Evolutionary conservation across 2,113 vertebrate genomes (phyloP), one percentile per base, ranked within the genome.

Genomic region (Dipodomys ordii): DNA sequence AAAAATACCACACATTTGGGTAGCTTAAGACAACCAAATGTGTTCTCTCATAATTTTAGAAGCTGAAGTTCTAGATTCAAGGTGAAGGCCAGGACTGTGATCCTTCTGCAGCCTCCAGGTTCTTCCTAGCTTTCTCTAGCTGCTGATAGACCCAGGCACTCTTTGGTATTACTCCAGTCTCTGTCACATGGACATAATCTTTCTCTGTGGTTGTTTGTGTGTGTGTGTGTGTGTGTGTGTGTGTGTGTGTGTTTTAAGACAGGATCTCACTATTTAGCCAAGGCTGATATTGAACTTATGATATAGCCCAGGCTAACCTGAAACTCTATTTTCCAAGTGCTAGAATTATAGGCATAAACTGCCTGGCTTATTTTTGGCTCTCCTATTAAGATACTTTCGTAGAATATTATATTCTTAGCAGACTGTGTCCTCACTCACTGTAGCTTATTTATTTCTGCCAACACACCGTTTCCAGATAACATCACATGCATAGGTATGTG

Each of bases 361-460:
- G 49, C 16, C 9, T 73, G 69, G 18, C 69, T 39, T 32, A 39
- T 39, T 46, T 28, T 71, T 35, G 30, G 3, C 53, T 57, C 15
- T 57, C 53, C 15, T 57, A 57, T 13, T 57, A 57, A 57, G 53
- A 57, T 57, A 8, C 12, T 57, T 13, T 57, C 53, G 19, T 16
- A 57, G 53, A 18, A 13, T 64, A 15, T 4, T 15, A 27, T 16
- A 49, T n/a, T 64, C 22, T 73, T 76, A 53, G 11, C 44, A 44
- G 46, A 15, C n/a, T 53, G 35, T 60, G 65, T 73, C 76, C 16
- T 93, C 35, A 44, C 20, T 93, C 35, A 44, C 22, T 28, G 77
- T 82, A 93, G 46, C 68, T 91, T 85, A 44, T 30, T 84, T 84
- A 35, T 1, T 15, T 87, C 68, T 93, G 32, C 69, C 46, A 88